Evolutionary conservation across 2,888 invertebrate species (phyloP).

Genomic region (Tribolium freemani): DNA sequence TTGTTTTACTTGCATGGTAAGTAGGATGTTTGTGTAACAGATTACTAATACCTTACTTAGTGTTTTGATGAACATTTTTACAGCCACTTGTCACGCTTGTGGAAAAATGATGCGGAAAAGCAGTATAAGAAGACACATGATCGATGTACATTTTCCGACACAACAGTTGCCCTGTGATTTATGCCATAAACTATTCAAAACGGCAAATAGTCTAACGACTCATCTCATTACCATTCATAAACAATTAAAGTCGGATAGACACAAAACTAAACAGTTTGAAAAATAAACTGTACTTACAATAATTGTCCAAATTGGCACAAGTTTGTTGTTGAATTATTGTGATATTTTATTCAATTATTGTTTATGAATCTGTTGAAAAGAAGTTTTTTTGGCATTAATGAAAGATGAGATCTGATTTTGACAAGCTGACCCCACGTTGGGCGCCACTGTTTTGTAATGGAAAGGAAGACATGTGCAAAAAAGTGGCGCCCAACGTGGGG

Average conservation of each 20-base stretch:
- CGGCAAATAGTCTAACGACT: conserved; percentile 59
- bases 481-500: too few species aligned
- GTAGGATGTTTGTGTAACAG: conserved; percentile 54
- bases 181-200: conserved; percentile 61
- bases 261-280: conserved; percentile 34
- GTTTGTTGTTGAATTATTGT: conserved; percentile 5
- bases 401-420: too few species aligned
- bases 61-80: conserved; percentile 53
- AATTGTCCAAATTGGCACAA: neutral
- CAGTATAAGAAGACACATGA: conserved; percentile 60
- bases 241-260: conserved; percentile 53
- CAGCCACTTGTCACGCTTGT: conserved; percentile 60
- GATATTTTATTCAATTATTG: neutral
- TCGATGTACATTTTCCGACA: conserved; percentile 60
- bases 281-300: neutral
- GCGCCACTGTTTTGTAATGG: too few species aligned
- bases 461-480: too few species aligned
- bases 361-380: neutral
- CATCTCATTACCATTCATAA: conserved; percentile 60
- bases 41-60: conserved; percentile 25
- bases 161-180: conserved; percentile 60
- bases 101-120: conserved; percentile 61
- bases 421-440: too few species aligned
- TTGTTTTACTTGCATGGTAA: conserved; percentile 62
- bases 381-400: neutral